Evolutionary conservation across 2,888 invertebrate species (phyloP).

Genomic region (Hypselothyrea guttata): DNA sequence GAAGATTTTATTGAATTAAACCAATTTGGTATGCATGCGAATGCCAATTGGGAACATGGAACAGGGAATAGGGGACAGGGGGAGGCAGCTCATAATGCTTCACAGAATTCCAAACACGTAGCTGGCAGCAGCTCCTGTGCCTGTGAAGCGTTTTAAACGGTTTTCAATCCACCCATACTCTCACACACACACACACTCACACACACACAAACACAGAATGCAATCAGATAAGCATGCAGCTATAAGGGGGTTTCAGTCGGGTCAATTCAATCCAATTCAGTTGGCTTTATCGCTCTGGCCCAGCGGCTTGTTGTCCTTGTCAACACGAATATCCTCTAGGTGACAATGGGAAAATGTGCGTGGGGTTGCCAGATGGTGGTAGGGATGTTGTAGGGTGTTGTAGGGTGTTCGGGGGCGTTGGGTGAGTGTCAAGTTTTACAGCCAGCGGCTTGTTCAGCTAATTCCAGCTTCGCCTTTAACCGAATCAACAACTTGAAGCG

Average conservation of each 20-base stretch:
- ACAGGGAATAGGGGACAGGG: no score
- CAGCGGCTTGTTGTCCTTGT: constrained; percentile 38
- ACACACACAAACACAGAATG: constrained; percentile 36
- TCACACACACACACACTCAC: constrained; percentile 10
- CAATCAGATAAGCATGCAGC: constrained; percentile 59
- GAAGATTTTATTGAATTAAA: constrained; percentile 61
- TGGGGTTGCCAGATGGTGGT: not conserved
- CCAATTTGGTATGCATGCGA: constrained; percentile 61
- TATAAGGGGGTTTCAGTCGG: not conserved
- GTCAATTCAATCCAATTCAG: constrained; percentile 9
- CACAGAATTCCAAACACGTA: constrained; percentile 62
- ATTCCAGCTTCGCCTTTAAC: constrained; percentile 42
- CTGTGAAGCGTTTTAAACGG: constrained; percentile 47
- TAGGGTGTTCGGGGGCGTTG: no score
- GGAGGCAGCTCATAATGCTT: constrained; percentile 1
- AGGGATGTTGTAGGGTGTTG: no score
- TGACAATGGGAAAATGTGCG: constrained; percentile 38
- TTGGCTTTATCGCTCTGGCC: constrained; percentile 1
- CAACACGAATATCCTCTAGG: constrained; percentile 44
- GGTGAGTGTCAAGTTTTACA: constrained; percentile 21
- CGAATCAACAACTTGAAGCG: not conserved
- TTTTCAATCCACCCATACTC: constrained; percentile 57
- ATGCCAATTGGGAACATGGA: no score
- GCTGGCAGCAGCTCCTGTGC: constrained; percentile 4
- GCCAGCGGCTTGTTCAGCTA: constrained; percentile 46